A percentile compares a stretch with the other conserved stretches of the same genome.
Conservation (phyloP, 2,888 invertebrate species). For the Epinotia demarniana region DNA sequence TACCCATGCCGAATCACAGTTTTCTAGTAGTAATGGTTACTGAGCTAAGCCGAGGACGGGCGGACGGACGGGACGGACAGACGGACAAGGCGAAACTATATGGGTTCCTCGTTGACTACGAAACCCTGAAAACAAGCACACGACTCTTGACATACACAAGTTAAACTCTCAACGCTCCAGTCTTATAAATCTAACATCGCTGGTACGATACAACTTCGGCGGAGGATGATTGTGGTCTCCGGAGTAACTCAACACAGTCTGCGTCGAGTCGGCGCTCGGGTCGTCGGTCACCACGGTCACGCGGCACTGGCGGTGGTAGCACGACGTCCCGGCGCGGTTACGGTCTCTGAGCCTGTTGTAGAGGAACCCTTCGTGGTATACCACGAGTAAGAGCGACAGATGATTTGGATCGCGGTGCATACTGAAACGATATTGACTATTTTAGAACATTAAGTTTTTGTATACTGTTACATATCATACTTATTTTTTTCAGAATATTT, state of each 20-base stretch:
- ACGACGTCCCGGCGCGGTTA: conserved; percentile 4
- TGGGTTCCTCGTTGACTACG: too few relatives aligned
- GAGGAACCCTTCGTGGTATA: conserved; percentile 25
- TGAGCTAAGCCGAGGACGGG: too few relatives aligned
- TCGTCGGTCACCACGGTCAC: conserved; percentile 41
- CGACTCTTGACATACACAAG: background rate
- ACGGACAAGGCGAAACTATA: too few relatives aligned
- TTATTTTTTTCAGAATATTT: background rate
- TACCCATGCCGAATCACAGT: too few relatives aligned
- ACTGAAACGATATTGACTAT: conserved; percentile 28
- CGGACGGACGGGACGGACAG: too few relatives aligned
- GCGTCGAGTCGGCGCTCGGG: background rate
- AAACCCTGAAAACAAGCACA: too few relatives aligned
- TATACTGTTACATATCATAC: too few relatives aligned
- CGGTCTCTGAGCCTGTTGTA: conserved; percentile 28
- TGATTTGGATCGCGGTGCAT: conserved; percentile 39
- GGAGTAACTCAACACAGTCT: conserved; percentile 6
- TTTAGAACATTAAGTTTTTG: background rate
- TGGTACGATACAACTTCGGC: conserved; percentile 6
- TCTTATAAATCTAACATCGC: conserved; percentile 19
- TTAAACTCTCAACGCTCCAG: conserved; percentile 6
- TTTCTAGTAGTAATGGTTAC: too few relatives aligned
- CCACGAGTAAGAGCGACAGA: conserved; percentile 27
- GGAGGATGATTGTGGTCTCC: conserved; percentile 26
- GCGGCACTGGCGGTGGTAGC: conserved; percentile 50